Evolutionary conservation across 2,113 vertebrate species (phyloP), one percentile per base, ranked within the genome.

Genomic region (Sander vitreus): DNA sequence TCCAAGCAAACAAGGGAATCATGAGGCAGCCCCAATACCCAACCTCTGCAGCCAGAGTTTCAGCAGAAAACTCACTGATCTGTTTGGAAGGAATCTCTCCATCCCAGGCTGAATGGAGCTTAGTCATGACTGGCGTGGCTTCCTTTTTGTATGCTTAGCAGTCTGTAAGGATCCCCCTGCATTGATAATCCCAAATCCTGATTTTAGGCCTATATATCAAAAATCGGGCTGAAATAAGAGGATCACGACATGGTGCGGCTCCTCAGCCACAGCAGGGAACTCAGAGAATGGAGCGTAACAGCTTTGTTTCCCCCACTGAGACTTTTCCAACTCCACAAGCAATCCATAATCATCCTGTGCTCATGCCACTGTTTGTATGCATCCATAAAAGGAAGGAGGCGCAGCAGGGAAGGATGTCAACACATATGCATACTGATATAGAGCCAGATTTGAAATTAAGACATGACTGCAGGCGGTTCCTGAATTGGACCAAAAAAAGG

Each of bases 1-100:
- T 76, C 47, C 43, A 77, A 89, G 76, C 80, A 73, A 85, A 90
- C 63, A 18, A 59, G 30, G 30, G 57, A 68, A 58, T 80, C 51
- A 73, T 77, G 45, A 67, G 65, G 73, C 30, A 15, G 73, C 71
- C 25, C 48, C 11, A 27, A 39, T 45, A 73, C 58, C 76, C 69
- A 53, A 25, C 64, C 2, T 51, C 63, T 39, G 54, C 71, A 39
- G 73, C 14, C 23, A 16, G 47, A 16, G 47, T 62, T 68, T 55
- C 54, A 48, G 30, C 58, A 48, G 23, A 21, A 64, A 68, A 36
- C 18, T 9, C 3, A 48, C 27, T 65, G 63, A 59, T 76, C 36
- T 16, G 16, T 45, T 7, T 43, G 62, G 62, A 48, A 43, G 69
- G 59, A 83, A 51, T 43, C 69, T 48, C 39, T 1, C 25, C 75